phyloP scores from a whole-genome alignment of 2,888 invertebrate species.

The Leuctra nigra region DNA sequence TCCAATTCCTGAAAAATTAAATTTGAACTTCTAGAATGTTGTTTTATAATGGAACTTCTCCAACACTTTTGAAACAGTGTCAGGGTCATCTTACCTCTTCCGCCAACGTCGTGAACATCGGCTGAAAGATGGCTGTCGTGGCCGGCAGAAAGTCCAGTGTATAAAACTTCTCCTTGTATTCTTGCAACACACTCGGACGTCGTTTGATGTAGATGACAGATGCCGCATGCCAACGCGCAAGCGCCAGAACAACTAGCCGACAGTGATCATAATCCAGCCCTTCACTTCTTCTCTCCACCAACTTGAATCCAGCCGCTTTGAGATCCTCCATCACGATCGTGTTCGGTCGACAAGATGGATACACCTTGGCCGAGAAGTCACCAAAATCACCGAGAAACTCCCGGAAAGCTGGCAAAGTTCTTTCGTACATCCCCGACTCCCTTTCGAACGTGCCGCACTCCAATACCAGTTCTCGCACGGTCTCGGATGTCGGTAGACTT shows the following conservation, averaged over 20 bases:
- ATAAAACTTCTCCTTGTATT: conserved; percentile 12
- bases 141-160: not conserved
- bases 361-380: not conserved
- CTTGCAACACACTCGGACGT: conserved; percentile 8
- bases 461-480: conserved; percentile 14
- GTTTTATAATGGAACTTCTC: no score
- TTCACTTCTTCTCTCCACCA: conserved; percentile 15
- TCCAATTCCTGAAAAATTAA: no score
- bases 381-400: not conserved
- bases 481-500: conserved; percentile 14
- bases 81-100: conserved; percentile 12
- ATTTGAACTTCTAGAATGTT: no score
- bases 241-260: conserved; percentile 4
- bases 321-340: conserved; percentile 24
- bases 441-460: conserved; percentile 17
- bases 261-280: conserved; percentile 22
- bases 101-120: conserved; percentile 11
- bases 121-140: not conserved
- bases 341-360: not conserved
- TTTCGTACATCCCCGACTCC: conserved; percentile 19
- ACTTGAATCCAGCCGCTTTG: conserved; percentile 13
- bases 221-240: conserved; percentile 24
- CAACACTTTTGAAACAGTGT: no score
- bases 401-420: conserved; percentile 14
- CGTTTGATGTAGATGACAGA: conserved; percentile 13